Evolutionary conservation across 1,140 invertebrate genomes (phyloP).

Genomic region (Lasioglossum baleicum): DNA sequence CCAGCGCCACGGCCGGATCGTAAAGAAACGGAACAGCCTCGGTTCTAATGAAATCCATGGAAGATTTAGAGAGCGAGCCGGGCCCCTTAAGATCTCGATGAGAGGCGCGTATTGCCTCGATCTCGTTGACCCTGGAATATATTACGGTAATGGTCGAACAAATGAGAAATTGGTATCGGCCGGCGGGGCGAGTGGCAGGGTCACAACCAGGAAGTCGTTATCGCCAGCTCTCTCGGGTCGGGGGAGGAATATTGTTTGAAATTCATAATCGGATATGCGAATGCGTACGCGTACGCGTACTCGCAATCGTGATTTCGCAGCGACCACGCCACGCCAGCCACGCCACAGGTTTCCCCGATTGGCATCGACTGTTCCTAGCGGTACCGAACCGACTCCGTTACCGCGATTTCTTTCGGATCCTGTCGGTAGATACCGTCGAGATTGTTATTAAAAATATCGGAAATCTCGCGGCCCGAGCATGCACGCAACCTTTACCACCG

Average conservation of each 20-base stretch:
- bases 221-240: not conserved
- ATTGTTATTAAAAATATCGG: conserved; percentile 69
- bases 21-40: not conserved
- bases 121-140: not conserved
- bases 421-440: conserved; percentile 39
- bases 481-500: conserved; percentile 38
- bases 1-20: too few relatives aligned
- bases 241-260: conserved; percentile 26
- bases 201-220: not conserved
- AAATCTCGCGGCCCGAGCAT: conserved; percentile 58
- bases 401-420: conserved; percentile 56
- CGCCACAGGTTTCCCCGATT: conserved; percentile 50
- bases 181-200: not conserved
- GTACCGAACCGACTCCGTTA: conserved; percentile 68
- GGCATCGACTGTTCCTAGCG: conserved; percentile 63
- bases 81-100: not conserved
- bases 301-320: conserved; percentile 39
- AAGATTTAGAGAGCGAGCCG: not conserved
- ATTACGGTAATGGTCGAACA: not conserved
- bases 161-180: not conserved
- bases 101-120: not conserved
- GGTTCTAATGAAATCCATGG: not conserved
- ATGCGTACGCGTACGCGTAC: not conserved
- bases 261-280: conserved; percentile 20
- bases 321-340: conserved; percentile 23